A percentile compares a stretch with the other conserved stretches of the same genome.
Conservation (phyloP, 2,888 invertebrate genomes). For the Andrena dorsata region DNA sequence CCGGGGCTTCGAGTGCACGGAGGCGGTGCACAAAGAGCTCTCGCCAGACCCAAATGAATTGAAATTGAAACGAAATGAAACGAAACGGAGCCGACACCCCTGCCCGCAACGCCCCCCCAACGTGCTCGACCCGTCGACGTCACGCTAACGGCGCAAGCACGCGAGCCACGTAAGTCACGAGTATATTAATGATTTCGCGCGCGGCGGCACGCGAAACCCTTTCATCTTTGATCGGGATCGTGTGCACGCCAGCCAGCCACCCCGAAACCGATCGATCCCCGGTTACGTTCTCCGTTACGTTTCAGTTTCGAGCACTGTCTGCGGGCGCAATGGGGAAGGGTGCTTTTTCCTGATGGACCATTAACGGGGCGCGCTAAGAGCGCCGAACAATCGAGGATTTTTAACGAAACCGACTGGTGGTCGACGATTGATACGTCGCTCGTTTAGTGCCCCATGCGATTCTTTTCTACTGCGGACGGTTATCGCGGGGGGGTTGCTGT, state of each 20-base stretch:
- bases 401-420: conserved; percentile 44
- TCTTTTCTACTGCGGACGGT: conserved; percentile 14
- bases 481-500: conserved; percentile 4
- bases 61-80: conserved; percentile 70
- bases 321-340: conserved; percentile 26
- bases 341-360: conserved; percentile 37
- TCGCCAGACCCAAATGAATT: conserved; percentile 49
- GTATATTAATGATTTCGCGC: conserved; percentile 61
- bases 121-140: conserved; percentile 20
- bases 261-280: conserved; percentile 24
- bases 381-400: conserved; percentile 49
- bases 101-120: conserved; percentile 11
- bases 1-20: conserved; percentile 37
- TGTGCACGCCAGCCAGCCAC: not conserved
- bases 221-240: conserved; percentile 46
- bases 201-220: conserved; percentile 47
- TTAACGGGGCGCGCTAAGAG: conserved; percentile 43
- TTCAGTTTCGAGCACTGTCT: conserved; percentile 5
- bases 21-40: conserved; percentile 57
- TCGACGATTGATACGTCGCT: conserved; percentile 47
- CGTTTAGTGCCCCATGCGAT: not conserved
- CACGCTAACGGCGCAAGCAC: conserved; percentile 50
- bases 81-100: conserved; percentile 62
- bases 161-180: conserved; percentile 40
- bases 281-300: conserved; percentile 10